These are phyloP conservation scores for Pardosa pseudoannulata DNA, from an alignment of 2,888 invertebrate species.

Conservation along the genomic window DNA sequence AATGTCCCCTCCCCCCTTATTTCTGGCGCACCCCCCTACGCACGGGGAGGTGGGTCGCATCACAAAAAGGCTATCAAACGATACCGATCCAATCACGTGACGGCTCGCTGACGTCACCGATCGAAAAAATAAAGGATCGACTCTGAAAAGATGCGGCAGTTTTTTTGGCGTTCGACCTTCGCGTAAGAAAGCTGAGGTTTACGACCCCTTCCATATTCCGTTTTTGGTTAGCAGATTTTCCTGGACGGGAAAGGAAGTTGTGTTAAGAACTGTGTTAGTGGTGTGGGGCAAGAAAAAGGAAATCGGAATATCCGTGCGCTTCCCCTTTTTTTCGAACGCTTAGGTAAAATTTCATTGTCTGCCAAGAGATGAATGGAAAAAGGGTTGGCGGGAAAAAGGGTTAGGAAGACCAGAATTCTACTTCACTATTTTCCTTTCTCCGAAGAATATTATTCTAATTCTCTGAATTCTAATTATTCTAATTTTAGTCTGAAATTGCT, in stretches of 20 bases:
- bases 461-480: too few relatives aligned
- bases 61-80: conserved; percentile 21
- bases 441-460: too few relatives aligned
- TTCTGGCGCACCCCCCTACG: background rate
- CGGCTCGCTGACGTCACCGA: conserved; percentile 38
- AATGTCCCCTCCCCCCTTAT: conserved; percentile 1
- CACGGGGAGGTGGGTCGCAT: conserved; percentile 16
- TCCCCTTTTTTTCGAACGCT: conserved; percentile 4
- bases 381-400: conserved; percentile 37
- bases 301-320: background rate
- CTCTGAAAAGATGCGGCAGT: conserved; percentile 60
- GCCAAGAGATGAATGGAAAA: background rate
- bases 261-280: conserved; percentile 57
- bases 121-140: conserved; percentile 49
- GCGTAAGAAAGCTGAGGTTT: conserved; percentile 65
- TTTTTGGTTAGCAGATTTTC: conserved; percentile 1
- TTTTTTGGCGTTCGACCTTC: conserved; percentile 40
- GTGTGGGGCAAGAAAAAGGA: conserved; percentile 28
- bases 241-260: background rate
- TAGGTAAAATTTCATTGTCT: background rate
- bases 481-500: too few relatives aligned
- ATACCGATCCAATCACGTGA: conserved; percentile 45
- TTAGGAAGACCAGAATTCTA: conserved; percentile 34
- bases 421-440: conserved; percentile 65
- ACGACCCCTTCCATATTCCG: conserved; percentile 50